Evolutionary conservation across 2,113 vertebrate genomes (phyloP), one percentile per base, ranked within the genome.

Genomic region (Ardeotis arabs): DNA sequence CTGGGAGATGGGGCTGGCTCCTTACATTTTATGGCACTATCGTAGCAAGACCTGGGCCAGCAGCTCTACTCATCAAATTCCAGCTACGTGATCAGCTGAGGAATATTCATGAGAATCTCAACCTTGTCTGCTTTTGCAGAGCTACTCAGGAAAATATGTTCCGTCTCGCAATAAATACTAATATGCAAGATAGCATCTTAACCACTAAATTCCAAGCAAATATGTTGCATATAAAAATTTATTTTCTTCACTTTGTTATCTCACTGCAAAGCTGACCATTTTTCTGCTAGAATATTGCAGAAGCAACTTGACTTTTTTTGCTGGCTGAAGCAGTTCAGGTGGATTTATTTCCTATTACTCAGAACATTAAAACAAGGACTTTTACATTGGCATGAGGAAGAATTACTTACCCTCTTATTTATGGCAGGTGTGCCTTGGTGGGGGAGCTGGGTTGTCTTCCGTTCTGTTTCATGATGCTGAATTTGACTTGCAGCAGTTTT

Each of bases 221-320:
- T 92, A 80, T 73, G 87, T 95, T 90, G 75, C 84, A 91, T 95
- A 55, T 80, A 74, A 66, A 94, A 59, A 85, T 89, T 45, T 45
- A 70, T 95, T 87, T 92, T 90, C 86, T 64, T 83, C 25, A 7
- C 63, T 74, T 39, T 58, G 37, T 93, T 95, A 86, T 49, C 89
- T 92, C 22, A 22, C 60, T 91, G 53, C 59, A 90, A 70, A 89
- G 63, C 74, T 83, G 87, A 72, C 29, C 15, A 3, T 64, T 94
- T 87, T 89, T 88, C 50, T 86, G 84, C 44, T 67, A 52, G 55
- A n/a, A 55, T 58, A 31, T 76, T 91, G 68, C 31, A 80, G 59
- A 90, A 93, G 37, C 21, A 63, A 18, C 68, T 52, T 55, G 45
- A 7, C 7, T 72, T 84, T 81, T 81, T 47, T 72, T 90, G 68